These are phyloP conservation scores for Taeniopygia guttata DNA, from an alignment of 2,797 vertebrate genomes.

Conservation along the genomic window DNA sequence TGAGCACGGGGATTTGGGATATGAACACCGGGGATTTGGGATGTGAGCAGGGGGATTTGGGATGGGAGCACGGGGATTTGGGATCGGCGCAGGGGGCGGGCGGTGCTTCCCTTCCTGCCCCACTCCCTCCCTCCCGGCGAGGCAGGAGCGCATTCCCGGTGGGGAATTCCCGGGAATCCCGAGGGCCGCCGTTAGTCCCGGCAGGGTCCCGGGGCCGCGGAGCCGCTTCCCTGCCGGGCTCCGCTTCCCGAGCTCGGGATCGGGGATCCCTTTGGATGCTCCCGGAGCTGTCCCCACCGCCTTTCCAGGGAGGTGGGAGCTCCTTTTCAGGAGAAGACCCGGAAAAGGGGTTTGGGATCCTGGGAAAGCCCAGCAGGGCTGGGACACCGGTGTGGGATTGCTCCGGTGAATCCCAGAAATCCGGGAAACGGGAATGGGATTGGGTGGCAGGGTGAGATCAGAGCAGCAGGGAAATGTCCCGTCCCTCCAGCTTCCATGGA, in stretches of 20 bases:
- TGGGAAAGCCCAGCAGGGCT: not conserved
- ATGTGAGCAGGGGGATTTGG: not conserved
- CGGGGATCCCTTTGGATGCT: not conserved
- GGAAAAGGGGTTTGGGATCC: not conserved
- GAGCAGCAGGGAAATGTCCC: not conserved
- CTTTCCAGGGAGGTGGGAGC: not conserved
- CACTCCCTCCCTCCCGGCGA: not conserved
- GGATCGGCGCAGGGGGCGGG: not conserved
- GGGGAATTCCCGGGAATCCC: slow-evolving; percentile 22
- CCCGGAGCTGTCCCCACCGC: not conserved
- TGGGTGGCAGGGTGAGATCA: not conserved
- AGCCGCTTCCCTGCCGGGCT: slow-evolving; percentile 38
- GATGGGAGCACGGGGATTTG: not conserved
- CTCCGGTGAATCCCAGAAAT: not conserved
- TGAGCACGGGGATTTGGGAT: not conserved
- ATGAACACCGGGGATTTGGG: fast-evolving
- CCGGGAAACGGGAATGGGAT: not conserved
- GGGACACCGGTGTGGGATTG: not conserved
- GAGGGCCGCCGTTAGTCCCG: slow-evolving; percentile 45
- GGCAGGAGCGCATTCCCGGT: slow-evolving; percentile 10
- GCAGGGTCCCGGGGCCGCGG: slow-evolving; percentile 33
- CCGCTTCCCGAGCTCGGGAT: slow-evolving; percentile 14
- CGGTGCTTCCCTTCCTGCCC: not conserved
- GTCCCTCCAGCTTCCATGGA: not conserved
- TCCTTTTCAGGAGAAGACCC: not conserved